These are phyloP conservation scores for Listronotus oregonensis DNA, from an alignment of 1,140 invertebrate species.

Conservation along the genomic window DNA sequence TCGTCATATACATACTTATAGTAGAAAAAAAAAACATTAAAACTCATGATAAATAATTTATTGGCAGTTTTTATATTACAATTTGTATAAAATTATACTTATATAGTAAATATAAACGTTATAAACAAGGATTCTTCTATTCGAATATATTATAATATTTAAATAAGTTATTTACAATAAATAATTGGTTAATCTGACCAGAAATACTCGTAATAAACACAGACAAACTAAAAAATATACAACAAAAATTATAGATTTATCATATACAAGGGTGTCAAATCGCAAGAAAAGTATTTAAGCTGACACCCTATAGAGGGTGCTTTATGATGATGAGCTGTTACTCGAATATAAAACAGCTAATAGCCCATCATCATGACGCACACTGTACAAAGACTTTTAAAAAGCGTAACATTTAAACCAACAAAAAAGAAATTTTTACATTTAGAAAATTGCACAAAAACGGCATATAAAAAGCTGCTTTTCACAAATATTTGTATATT, in stretches of 20 bases:
- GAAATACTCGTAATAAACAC: constrained; percentile 25
- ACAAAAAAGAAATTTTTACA: not conserved
- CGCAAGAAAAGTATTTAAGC: no score
- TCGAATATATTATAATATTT: constrained; percentile 14
- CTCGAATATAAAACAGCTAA: no score
- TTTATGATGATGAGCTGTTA: no score
- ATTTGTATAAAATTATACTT: constrained; percentile 27
- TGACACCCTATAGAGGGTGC: no score
- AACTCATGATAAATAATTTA: constrained; percentile 29
- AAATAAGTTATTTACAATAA: constrained; percentile 25
- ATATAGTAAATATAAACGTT: constrained; percentile 23
- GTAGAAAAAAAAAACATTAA: no score
- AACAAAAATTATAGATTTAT: not conserved
- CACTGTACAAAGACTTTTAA: not conserved
- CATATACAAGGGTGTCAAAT: not conserved
- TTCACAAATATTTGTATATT: constrained; percentile 18
- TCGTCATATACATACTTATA: no score
- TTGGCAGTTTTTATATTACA: constrained; percentile 31
- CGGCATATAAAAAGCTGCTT: constrained; percentile 17
- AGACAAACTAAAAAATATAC: constrained; percentile 14
- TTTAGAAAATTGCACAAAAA: constrained; percentile 22
- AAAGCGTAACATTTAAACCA: constrained; percentile 14
- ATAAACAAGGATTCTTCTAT: constrained; percentile 23
- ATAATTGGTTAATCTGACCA: constrained; percentile 22
- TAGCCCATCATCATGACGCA: no score